These are phyloP conservation scores for Diuraphis noxia DNA, from an alignment of 1,140 invertebrate species.

Conservation along the genomic window DNA sequence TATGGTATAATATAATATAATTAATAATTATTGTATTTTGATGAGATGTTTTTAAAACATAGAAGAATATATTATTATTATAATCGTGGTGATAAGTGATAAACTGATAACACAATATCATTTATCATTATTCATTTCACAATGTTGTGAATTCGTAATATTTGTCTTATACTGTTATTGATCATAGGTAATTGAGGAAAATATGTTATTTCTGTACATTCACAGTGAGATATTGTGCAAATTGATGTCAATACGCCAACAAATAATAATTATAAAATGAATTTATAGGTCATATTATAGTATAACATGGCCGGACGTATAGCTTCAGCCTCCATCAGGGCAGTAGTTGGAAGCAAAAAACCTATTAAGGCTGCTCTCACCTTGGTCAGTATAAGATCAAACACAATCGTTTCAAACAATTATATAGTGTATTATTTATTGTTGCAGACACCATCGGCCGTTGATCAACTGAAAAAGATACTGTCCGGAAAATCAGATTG, in stretches of 20 bases:
- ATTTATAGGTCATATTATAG: not conserved
- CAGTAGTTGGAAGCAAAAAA: constrained; percentile 6
- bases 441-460: constrained; percentile 77
- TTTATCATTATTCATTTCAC: not conserved
- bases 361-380: constrained; percentile 37
- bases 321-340: not conserved
- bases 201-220: not conserved
- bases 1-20: too few species aligned
- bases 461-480: constrained; percentile 80
- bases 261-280: constrained; percentile 8
- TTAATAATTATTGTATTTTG: too few species aligned
- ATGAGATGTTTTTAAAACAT: too few species aligned
- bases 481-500: constrained; percentile 70
- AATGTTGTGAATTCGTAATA: not conserved
- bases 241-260: not conserved
- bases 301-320: constrained; percentile 45
- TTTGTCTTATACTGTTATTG: not conserved
- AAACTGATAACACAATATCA: not conserved
- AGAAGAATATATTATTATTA: too few species aligned
- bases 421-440: not conserved
- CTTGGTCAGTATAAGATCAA: constrained; percentile 11
- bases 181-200: not conserved
- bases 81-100: not conserved
- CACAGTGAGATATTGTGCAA: not conserved
- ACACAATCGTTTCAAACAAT: not conserved